Percentiles rank a stretch among this genome's conserved stretches.
These are phyloP conservation scores for Chionis minor DNA, from an alignment of 2,113 vertebrate genomes.

Conservation along the genomic window DNA sequence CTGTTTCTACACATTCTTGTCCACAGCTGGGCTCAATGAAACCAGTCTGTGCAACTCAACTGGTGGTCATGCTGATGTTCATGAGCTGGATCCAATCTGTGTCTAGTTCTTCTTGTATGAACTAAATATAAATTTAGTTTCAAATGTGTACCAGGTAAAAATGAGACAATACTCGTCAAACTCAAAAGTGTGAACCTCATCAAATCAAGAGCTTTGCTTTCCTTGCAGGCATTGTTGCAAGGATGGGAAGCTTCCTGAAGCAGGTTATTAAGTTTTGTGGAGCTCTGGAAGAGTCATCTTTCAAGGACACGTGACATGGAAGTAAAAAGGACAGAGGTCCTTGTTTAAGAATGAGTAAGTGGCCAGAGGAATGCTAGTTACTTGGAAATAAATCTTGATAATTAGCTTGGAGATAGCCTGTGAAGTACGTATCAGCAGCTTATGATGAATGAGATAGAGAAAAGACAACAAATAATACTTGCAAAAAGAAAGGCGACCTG, in stretches of 20 bases:
- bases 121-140: background rate
- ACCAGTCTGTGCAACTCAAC: background rate
- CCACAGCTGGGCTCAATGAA: background rate
- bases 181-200: background rate
- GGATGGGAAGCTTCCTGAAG: background rate
- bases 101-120: background rate
- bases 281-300: background rate
- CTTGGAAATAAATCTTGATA: background rate
- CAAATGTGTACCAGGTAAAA: background rate
- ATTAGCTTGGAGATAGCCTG: background rate
- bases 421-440: background rate
- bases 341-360: background rate
- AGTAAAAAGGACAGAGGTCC: background rate
- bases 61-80: background rate
- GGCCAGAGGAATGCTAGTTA: background rate
- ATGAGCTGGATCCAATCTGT: background rate
- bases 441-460: background rate
- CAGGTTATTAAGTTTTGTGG: background rate
- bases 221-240: background rate
- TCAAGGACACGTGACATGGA: background rate
- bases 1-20: background rate
- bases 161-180: background rate
- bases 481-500: fast-evolving
- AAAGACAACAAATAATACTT: background rate
- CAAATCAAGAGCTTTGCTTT: background rate